Base-by-base conservation (phyloP, 1,140 invertebrate species). In the Brachionus plicatilis region DNA sequence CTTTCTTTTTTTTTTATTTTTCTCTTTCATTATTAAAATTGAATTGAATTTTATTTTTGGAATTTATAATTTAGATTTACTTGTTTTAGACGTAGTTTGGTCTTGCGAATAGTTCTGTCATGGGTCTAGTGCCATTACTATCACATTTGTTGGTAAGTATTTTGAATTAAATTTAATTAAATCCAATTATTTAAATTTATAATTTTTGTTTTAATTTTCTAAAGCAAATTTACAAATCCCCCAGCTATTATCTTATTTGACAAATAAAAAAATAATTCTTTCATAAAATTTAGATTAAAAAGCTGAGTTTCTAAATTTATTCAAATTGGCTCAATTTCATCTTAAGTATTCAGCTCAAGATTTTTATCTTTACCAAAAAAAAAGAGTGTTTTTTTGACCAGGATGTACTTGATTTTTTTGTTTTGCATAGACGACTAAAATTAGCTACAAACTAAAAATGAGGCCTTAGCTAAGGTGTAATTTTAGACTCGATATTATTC, bases 1-100 rank as follows among this genome's bases (percentile, higher is more conserved):
- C 53, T 80, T 53, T 50, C 37, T 29, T 33, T 56, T 33, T 79
- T 33, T 33, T 33, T 37, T 37, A 37, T 37, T 37, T 37, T 37
- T 1, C 9, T 45, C 12, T 50, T 50, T 45, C 11, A 27, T 24
- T 45, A 17, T 17, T 5, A 20, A 50, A 47, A 33, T 50, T 53
- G 14, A 80, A 29, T 33, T 80, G 20, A 56, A 80, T 80, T 29
- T 56, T 27, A 80, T 27, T 80, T 50, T 53, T 53, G 53, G n/a
- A 60, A 60, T 60, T 60, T 60, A 60, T 80, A 33, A 80, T 80
- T 80, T 56, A 80, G 76, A 80, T 80, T 53, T 29, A 27, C 33
- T 27, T 56, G 27, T 47, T 79, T 50, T n/a, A 53, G 11, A 60
- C 17, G 33, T 53, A 53, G 45, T 29, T 53, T n/a, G 50, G 0